These are phyloP conservation scores for Spheniscus humboldti DNA, from an alignment of 2,797 vertebrate species.

Conservation along the genomic window DNA sequence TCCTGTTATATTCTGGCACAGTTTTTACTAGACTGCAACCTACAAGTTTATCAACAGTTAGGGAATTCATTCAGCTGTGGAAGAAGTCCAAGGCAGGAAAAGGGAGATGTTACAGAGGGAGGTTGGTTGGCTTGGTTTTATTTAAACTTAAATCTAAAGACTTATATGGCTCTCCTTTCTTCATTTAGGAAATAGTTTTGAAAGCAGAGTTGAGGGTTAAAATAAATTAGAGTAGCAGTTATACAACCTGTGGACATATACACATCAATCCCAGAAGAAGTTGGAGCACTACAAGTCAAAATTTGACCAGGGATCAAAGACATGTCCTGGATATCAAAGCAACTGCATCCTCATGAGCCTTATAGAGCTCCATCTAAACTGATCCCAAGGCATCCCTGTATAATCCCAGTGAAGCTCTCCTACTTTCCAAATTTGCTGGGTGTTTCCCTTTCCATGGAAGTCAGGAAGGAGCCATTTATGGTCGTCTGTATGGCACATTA, in stretches of 20 bases:
- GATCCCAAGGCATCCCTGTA: not conserved
- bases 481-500: not conserved
- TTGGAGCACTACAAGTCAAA: not conserved
- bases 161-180: not conserved
- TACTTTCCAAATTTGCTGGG: not conserved
- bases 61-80: not conserved
- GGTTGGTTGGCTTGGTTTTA: fast-evolving
- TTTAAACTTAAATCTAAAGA: not conserved
- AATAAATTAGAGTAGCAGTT: not conserved
- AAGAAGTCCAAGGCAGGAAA: not conserved
- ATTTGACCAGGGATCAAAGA: not conserved
- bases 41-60: not conserved
- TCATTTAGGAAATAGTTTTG: not conserved
- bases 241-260: fast-evolving
- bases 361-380: not conserved
- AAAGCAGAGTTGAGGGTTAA: not conserved
- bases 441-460: not conserved
- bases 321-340: not conserved
- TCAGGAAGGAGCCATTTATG: not conserved
- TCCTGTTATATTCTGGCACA: not conserved
- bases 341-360: not conserved
- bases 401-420: not conserved
- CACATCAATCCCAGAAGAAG: not conserved
- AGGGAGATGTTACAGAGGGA: not conserved
- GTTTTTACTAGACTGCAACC: not conserved